These are phyloP conservation scores for Nephrotoma appendiculata DNA, from an alignment of 2,888 invertebrate genomes.

Conservation along the genomic window DNA sequence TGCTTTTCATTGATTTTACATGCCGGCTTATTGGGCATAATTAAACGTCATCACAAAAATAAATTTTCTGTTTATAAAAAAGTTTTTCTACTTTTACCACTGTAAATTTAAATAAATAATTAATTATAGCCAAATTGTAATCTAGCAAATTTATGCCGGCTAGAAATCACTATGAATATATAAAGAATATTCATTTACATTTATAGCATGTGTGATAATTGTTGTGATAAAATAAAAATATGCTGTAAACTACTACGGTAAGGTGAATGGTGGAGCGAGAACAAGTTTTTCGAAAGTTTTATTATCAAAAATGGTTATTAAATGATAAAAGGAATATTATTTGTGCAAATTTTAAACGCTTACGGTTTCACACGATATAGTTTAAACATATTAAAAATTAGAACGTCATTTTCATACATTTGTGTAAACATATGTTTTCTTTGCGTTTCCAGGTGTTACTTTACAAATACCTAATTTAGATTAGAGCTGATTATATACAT, in stretches of 20 bases:
- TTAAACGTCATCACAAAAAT: not conserved
- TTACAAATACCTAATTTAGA: not conserved
- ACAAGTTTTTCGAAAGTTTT: not conserved
- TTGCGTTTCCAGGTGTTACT: not conserved
- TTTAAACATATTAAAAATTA: not conserved
- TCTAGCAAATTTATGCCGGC: not conserved
- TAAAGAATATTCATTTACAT: not conserved
- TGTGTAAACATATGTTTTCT: not conserved
- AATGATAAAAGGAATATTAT: too few species aligned
- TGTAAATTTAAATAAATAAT: not conserved
- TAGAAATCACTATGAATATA: not conserved
- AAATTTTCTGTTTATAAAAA: not conserved
- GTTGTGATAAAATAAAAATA: not conserved
- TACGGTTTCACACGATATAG: not conserved
- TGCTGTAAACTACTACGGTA: not conserved
- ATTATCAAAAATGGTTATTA: not conserved
- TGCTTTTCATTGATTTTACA: not conserved
- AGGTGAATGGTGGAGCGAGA: not conserved
- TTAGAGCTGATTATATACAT: not conserved
- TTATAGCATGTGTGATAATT: not conserved
- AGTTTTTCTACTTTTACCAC: not conserved
- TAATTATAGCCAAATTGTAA: not conserved
- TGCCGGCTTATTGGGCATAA: not conserved
- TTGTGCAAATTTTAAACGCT: too few species aligned
- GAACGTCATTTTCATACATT: not conserved